These are phyloP conservation scores for Ateles fusciceps DNA, from an alignment of 2,797 vertebrate species.

Conservation along the genomic window DNA sequence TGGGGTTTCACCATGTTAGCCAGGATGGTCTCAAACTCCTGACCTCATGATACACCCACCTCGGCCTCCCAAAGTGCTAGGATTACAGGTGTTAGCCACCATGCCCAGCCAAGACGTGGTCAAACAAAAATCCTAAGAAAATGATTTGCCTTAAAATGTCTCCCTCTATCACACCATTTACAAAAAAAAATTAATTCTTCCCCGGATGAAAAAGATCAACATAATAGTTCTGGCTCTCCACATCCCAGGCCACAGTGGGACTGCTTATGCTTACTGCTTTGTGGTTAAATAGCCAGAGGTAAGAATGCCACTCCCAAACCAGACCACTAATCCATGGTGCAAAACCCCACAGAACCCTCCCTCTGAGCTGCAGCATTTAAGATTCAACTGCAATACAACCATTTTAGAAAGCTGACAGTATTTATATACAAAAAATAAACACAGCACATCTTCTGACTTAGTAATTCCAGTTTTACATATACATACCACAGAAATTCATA, in stretches of 20 bases:
- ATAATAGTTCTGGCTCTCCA: not conserved
- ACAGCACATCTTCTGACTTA: not conserved
- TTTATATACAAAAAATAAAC: not conserved
- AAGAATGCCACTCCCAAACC: not conserved
- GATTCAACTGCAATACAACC: not conserved
- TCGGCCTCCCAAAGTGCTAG: no score
- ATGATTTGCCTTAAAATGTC: not conserved
- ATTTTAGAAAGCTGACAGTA: not conserved
- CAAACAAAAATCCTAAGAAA: constrained; percentile 14
- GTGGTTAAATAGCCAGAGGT: not conserved
- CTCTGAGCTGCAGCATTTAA: not conserved
- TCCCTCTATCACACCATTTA: not conserved
- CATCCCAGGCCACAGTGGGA: not conserved
- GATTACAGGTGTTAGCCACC: no score
- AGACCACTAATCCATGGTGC: not conserved
- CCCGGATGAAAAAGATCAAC: not conserved
- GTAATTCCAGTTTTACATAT: not conserved
- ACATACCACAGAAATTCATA: not conserved
- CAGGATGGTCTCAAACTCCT: no score
- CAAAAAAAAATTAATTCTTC: not conserved
- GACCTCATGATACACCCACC: no score
- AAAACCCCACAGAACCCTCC: not conserved
- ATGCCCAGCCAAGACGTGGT: not conserved
- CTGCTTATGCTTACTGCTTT: not conserved
- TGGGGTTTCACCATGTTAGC: no score